Base-by-base conservation (phyloP, 2,888 invertebrate species). In the Hylaea fasciaria region DNA sequence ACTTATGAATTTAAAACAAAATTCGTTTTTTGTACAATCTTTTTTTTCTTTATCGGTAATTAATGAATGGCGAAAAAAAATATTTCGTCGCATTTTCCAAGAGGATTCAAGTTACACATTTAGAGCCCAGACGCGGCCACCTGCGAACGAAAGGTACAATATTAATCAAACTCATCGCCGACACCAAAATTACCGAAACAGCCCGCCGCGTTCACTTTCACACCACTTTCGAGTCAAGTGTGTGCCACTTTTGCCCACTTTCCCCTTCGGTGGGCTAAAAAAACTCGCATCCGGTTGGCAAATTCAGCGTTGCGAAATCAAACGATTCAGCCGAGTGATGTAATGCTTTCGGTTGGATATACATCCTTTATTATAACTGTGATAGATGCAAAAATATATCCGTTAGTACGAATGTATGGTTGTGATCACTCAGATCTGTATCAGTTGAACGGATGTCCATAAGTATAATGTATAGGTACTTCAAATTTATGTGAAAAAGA, bases 201-300 rank as follows among this genome's bases (percentile, higher is more conserved):
- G 64, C 69, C 70, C 66, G 60, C 60, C 66, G 73, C 70, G 68
- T 70, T 77, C 76, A 80, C 88, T 88, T 87, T 89, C 87, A 73
- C 82, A 57, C 60, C 47, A 80, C 86, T 87, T 86, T 87, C 87
- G 62, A 80, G 70, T 72, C 68, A 61, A 66, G 72, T 68, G 72
- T 75, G 73, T 76, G 74, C 73, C 41, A 66, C 66, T 66, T n/a
- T 37, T 41, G 47, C 61, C 54, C 67, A 79, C 83, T 84, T 84
- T 85, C 83, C 81, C 86, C 80, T 83, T 82, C 78, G 63, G 47
- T 65, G 64, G 52, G 75, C 72, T 76, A 83, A 86, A 83, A n/a
- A 83, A 80, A 76, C 54, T 54, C 60, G 79, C 76, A 86, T 87
- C 87, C 89, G 87, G 81, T 69, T 81, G 67, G 62, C 69, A 64